phyloP scores from a whole-genome alignment of 2,113 vertebrate genomes.

The Delphinapterus leucas region DNA sequence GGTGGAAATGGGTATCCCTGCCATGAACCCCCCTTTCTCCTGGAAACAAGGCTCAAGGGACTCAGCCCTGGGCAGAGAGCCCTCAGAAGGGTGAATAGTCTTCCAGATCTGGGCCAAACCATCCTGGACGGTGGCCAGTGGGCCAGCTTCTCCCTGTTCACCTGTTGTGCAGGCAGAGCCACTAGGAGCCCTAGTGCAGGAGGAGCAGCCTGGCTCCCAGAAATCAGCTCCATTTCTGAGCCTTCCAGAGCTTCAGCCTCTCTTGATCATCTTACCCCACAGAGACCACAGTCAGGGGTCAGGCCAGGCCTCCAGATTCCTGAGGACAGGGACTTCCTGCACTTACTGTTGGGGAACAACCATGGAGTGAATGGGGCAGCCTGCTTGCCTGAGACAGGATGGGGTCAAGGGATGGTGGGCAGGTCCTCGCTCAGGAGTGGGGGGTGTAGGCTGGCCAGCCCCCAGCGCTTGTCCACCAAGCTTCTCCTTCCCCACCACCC shows the following conservation, averaged over 20 bases:
- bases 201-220: background rate
- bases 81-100: constrained; percentile 41
- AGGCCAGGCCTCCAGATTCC: constrained; percentile 46
- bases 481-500: background rate
- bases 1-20: constrained; percentile 1
- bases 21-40: background rate
- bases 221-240: background rate
- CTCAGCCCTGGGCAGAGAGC: background rate
- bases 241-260: constrained; percentile 10
- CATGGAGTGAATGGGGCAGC: background rate
- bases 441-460: constrained; percentile 64
- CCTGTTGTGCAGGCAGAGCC: background rate
- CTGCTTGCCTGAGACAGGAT: background rate
- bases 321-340: constrained; percentile 43
- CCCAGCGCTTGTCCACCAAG: constrained; percentile 31
- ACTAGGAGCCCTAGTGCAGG: background rate
- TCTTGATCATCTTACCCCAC: background rate
- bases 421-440: constrained; percentile 60
- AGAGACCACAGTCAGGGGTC: background rate
- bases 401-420: constrained; percentile 24
- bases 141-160: background rate
- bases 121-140: background rate
- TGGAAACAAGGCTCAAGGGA: background rate
- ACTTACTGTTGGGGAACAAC: background rate
- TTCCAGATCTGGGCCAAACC: constrained; percentile 41